phyloP scores from a whole-genome alignment of 2,888 invertebrate species.

The Frankliniella intonsa region DNA sequence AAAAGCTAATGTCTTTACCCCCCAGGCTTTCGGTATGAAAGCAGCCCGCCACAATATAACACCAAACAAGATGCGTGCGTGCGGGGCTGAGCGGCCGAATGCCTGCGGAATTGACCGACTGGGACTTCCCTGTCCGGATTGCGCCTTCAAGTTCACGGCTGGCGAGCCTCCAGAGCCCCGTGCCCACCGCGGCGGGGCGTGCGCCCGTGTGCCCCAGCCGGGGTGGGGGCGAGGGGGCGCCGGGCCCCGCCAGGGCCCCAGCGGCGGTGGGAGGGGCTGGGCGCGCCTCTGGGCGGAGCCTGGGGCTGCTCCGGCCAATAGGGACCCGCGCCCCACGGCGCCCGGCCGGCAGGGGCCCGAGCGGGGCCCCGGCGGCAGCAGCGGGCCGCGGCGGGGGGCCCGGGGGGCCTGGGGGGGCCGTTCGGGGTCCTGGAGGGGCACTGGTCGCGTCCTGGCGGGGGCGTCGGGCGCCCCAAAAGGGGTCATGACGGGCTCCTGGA shows the following conservation, averaged over 20 bases:
- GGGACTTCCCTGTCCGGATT: no score
- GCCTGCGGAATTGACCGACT: no score
- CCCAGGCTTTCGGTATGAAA: no score
- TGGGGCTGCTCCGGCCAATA: background rate
- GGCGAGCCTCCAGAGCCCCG: background rate
- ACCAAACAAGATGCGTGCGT: no score
- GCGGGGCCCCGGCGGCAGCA: background rate
- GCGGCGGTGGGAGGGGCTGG: constrained; percentile 9
- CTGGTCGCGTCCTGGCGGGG: background rate
- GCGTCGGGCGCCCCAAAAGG: background rate
- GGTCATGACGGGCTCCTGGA: background rate
- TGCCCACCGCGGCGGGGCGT: background rate
- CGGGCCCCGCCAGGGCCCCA: background rate
- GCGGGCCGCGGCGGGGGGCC: background rate
- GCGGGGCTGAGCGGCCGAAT: no score
- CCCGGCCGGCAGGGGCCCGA: background rate
- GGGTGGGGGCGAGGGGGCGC: background rate
- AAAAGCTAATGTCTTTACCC: no score
- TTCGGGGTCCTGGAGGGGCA: background rate
- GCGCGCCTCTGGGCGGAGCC: constrained; percentile 13
- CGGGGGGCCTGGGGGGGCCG: background rate
- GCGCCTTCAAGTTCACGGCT: background rate
- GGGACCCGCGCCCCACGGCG: background rate
- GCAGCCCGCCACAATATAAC: no score
- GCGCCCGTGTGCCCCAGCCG: background rate